Conservation (phyloP, 2,113 vertebrate species). For the Hyperoodon ampullatus region DNA sequence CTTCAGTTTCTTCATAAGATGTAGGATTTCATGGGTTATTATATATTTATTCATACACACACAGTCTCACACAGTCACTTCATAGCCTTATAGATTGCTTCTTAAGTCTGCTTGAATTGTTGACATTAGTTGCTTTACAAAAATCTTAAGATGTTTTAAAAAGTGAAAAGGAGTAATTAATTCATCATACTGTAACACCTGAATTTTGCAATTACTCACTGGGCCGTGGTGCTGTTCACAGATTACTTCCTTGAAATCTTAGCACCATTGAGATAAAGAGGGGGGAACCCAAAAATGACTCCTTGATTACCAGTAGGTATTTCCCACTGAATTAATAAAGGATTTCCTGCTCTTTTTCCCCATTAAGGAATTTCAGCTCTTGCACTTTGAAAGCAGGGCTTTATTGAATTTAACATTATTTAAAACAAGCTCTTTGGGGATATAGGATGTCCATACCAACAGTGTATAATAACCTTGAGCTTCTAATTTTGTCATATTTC, state of each 20-base stretch:
- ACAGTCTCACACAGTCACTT: background rate
- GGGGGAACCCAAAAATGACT: background rate
- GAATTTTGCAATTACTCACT: constrained; percentile 73
- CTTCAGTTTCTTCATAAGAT: constrained; percentile 56
- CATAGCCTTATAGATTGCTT: constrained; percentile 68
- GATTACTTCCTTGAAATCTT: constrained; percentile 61
- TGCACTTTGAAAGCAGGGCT: constrained; percentile 56
- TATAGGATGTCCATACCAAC: constrained; percentile 22
- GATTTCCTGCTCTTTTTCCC: constrained; percentile 53
- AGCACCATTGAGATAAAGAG: background rate
- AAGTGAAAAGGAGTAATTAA: constrained; percentile 67
- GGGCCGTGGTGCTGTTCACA: constrained; percentile 53
- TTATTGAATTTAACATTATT: constrained; percentile 68
- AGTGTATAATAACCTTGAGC: constrained; percentile 50
- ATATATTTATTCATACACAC: background rate
- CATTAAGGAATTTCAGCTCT: constrained; percentile 74
- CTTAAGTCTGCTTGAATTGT: constrained; percentile 58
- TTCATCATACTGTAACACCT: constrained; percentile 54
- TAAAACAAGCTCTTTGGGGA: constrained; percentile 54
- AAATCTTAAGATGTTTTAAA: constrained; percentile 57
- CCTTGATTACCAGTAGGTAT: constrained; percentile 69
- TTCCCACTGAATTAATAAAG: constrained; percentile 76
- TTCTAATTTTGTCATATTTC: constrained; percentile 14
- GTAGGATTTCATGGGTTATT: constrained; percentile 73
- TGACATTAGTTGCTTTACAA: constrained; percentile 68